Evolutionary conservation across 2,113 vertebrate genomes (phyloP), one percentile per base, ranked within the genome.

Genomic region (Carassius carassius): DNA sequence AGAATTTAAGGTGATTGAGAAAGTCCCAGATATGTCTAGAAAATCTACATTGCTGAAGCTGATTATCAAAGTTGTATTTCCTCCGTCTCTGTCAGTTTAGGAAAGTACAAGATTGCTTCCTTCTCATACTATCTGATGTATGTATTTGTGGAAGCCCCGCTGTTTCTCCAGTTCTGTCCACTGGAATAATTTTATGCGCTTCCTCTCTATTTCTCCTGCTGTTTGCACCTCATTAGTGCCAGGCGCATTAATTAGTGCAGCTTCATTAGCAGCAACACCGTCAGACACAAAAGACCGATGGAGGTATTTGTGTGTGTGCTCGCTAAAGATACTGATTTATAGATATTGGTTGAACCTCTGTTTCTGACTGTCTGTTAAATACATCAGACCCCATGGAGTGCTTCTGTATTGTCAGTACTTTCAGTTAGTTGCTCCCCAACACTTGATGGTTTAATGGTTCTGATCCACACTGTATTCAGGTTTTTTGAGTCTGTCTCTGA

Each of bases 161-260:
- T 54, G 41, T 72, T 25, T 14, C n/a, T 16, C 29, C 25, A 21
- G 4, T 73, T 19, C 60, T 77, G 47, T 35, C 37, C 69, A 19
- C 67, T 41, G 21, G 19, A 75, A 73, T 51, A n/a, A 75, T 81
- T 47, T 78, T n/a, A 56, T 78, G 67, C 37, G 47, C 32, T n/a
- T 60, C 29, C 23, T 78, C 80, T 88, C 82, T 75, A 58, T 84
- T 84, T 85, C 69, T 91, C 89, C 87, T 88, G 89, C 1, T 75
- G 58, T 87, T 90, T 49, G 77, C 69, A 85, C 84, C 90, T 94
- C 90, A 90, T 93, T 91, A 92, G 84, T 84, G 82, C 72, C 87
- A 89, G 78, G 86, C 72, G 88, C 84, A 89, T 91, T 92, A 78
- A 92, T 92, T 90, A 89, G 87, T 89, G 86, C 86, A 81, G 76